A percentile compares a stretch with the other conserved stretches of the same genome.
These are phyloP conservation scores for Bubo scandiacus DNA, from an alignment of 2,113 vertebrate species.

Conservation along the genomic window DNA sequence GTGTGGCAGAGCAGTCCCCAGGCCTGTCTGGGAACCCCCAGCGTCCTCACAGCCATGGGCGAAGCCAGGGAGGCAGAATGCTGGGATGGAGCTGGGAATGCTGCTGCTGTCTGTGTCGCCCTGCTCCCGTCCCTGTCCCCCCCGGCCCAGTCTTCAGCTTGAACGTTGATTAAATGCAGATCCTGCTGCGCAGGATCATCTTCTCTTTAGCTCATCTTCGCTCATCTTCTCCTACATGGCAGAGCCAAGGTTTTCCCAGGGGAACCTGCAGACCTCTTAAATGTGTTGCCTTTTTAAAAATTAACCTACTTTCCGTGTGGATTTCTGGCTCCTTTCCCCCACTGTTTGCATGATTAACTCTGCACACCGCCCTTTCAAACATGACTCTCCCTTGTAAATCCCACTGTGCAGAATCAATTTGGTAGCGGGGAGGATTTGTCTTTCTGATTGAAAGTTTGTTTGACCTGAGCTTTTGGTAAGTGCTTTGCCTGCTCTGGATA, in stretches of 20 bases:
- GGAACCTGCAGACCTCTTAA: constrained; percentile 20
- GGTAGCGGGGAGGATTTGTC: constrained; percentile 23
- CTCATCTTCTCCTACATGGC: constrained; percentile 4
- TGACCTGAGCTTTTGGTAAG: constrained; percentile 35
- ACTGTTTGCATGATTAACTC: constrained; percentile 59
- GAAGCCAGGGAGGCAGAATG: accelerated
- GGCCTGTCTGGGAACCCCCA: neutral
- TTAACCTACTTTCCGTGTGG: constrained; percentile 57
- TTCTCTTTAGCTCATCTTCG: neutral
- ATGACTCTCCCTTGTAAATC: constrained; percentile 44
- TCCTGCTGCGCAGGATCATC: neutral
- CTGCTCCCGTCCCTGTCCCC: too few species aligned
- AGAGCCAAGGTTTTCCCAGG: constrained; percentile 18
- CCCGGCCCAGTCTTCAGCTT: neutral
- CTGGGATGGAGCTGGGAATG: neutral
- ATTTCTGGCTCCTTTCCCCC: constrained; percentile 52
- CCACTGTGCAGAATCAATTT: constrained; percentile 41
- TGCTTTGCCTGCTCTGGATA: constrained; percentile 31
- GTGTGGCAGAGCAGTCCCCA: neutral
- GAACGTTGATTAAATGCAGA: neutral
- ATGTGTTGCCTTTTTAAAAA: constrained; percentile 52
- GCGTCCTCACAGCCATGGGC: neutral
- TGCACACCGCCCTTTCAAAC: constrained; percentile 28
- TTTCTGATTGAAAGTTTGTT: constrained; percentile 56
- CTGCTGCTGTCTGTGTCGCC: neutral